Conservation (phyloP, 1,140 invertebrate genomes). For the Drosophila mayri region DNA sequence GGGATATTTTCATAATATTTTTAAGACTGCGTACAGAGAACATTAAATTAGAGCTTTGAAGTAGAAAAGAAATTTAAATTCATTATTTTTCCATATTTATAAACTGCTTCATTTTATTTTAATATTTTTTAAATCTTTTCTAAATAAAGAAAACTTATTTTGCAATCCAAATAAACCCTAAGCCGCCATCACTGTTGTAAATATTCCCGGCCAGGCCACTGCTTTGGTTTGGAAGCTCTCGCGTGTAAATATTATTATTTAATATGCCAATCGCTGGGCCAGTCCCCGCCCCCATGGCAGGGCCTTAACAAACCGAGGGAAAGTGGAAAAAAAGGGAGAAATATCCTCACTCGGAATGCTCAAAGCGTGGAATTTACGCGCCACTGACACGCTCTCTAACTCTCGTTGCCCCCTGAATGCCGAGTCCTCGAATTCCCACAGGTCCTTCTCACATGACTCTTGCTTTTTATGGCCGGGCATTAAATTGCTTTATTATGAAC, state of each 20-base stretch:
- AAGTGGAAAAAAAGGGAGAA: constrained; percentile 4
- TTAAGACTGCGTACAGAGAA: too few species aligned
- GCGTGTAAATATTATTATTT: constrained; percentile 80
- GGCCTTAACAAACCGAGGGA: not conserved
- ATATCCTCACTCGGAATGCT: constrained; percentile 13
- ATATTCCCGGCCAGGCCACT: constrained; percentile 16
- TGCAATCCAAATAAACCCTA: too few species aligned
- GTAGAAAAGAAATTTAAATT: too few species aligned
- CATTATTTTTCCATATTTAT: too few species aligned
- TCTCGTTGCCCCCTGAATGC: not conserved
- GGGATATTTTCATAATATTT: not conserved
- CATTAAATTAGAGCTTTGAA: too few species aligned
- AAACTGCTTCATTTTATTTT: too few species aligned
- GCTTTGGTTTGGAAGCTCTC: constrained; percentile 52
- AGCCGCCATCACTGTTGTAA: constrained; percentile 8
- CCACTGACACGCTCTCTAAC: constrained; percentile 37
- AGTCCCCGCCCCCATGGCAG: constrained; percentile 8
- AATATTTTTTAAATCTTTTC: not conserved
- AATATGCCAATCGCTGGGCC: constrained; percentile 67
- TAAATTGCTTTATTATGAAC: constrained; percentile 77
- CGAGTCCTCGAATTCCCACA: constrained; percentile 2
- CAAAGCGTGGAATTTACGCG: constrained; percentile 39
- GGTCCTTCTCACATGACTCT: constrained; percentile 25
- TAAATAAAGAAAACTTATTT: not conserved
- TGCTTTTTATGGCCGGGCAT: constrained; percentile 60